Evolutionary conservation across 2,888 invertebrate genomes (phyloP).

Genomic region (Ischnura elegans): DNA sequence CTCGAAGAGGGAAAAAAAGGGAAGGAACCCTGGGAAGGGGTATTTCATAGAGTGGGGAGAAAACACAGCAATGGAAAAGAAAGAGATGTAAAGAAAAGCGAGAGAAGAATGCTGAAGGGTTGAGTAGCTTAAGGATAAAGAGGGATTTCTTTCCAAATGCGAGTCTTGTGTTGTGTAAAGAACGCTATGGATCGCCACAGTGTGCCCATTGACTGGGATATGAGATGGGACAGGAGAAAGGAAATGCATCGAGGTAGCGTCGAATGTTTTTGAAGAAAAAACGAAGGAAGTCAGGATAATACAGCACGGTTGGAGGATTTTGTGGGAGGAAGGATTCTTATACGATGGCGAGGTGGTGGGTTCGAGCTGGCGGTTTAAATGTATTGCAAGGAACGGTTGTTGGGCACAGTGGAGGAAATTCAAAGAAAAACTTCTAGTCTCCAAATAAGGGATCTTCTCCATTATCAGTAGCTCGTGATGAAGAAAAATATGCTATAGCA

Average conservation of each 20-base stretch:
- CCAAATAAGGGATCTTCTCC: background rate
- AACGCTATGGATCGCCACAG: too few species aligned
- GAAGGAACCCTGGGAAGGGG: background rate
- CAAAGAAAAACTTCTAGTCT: too few species aligned
- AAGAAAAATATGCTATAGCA: background rate
- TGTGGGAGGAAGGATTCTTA: background rate
- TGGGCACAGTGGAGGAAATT: background rate
- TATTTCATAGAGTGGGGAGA: background rate
- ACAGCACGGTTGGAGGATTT: background rate
- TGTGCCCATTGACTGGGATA: too few species aligned
- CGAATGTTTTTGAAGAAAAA: too few species aligned
- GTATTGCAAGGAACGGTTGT: background rate
- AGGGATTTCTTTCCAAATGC: too few species aligned
- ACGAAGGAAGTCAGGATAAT: too few species aligned
- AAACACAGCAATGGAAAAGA: background rate
- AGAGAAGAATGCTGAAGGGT: too few species aligned
- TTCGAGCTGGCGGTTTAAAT: background rate
- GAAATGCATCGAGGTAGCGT: too few species aligned
- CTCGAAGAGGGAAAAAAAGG: background rate
- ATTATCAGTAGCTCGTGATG: conserved; percentile 8
- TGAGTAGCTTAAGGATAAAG: too few species aligned
- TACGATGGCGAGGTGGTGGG: background rate
- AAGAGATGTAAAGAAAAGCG: too few species aligned
- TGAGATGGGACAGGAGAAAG: too few species aligned
- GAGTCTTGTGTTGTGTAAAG: too few species aligned